Percentiles rank a stretch among this genome's conserved stretches.
Conservation (phyloP, 1,140 invertebrate genomes). For the Drosophila pruinosa region DNA sequence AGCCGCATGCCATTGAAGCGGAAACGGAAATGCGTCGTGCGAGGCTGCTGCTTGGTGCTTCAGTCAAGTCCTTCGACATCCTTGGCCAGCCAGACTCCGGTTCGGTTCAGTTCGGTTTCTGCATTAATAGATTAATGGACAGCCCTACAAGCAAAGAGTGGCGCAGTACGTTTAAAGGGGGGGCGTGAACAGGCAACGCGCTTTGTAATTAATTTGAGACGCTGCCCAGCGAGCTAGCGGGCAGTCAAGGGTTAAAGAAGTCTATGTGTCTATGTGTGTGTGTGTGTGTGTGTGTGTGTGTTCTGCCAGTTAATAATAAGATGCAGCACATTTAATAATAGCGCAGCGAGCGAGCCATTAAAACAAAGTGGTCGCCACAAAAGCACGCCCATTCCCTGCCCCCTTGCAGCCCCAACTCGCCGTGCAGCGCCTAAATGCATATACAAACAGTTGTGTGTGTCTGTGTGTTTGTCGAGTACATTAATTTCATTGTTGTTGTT, state of each 20-base stretch:
- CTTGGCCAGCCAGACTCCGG: not conserved
- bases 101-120: conserved; percentile 23
- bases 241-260: not conserved
- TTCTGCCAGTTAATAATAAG: conserved; percentile 71
- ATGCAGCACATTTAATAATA: conserved; percentile 75
- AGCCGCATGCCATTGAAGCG: conserved; percentile 66
- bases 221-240: not conserved
- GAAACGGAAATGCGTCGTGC: conserved; percentile 72
- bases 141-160: not conserved
- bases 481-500: conserved; percentile 58
- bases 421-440: conserved; percentile 41
- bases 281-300: conserved; percentile 6
- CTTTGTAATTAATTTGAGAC: conserved; percentile 40
- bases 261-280: not conserved
- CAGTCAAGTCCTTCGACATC: conserved; percentile 18
- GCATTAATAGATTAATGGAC: conserved; percentile 77
- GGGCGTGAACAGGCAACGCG: conserved; percentile 27
- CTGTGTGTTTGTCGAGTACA: conserved; percentile 53
- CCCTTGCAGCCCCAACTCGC: not conserved
- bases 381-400: conserved; percentile 41
- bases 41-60: conserved; percentile 16
- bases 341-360: conserved; percentile 62
- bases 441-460: conserved; percentile 41
- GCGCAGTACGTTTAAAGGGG: not conserved
- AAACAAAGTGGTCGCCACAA: conserved; percentile 70